Evolutionary conservation across 1,140 invertebrate genomes (phyloP).

Genomic region (Papilio xuthus): DNA sequence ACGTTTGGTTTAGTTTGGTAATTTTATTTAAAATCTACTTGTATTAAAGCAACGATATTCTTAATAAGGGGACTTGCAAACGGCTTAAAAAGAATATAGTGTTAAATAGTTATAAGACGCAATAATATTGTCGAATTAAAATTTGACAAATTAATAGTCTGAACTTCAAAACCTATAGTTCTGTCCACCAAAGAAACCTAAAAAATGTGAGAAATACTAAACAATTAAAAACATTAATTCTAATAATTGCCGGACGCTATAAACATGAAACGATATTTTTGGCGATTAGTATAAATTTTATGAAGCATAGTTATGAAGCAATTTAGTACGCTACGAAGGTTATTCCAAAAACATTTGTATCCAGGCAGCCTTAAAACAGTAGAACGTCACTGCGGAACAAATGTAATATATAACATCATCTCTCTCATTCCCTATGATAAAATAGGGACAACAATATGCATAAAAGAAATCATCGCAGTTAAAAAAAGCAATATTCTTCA

Average conservation of each 20-base stretch:
- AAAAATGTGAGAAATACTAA: neutral
- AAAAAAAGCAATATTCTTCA: too few species aligned
- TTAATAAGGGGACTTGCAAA: neutral
- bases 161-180: neutral
- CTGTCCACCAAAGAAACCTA: neutral
- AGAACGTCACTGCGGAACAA: too few species aligned
- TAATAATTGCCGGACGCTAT: neutral
- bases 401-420: too few species aligned
- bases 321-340: too few species aligned
- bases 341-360: too few species aligned
- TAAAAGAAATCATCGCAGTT: too few species aligned
- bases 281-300: too few species aligned
- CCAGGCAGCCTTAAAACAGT: too few species aligned
- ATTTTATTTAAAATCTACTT: slow-evolving; percentile 38
- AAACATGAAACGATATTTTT: neutral
- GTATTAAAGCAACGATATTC: slow-evolving; percentile 22
- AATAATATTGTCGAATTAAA: neutral
- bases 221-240: neutral
- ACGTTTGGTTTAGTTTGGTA: slow-evolving; percentile 17
- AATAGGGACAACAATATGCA: too few species aligned
- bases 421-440: too few species aligned
- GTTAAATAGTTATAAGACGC: neutral
- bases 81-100: neutral
- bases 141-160: neutral
- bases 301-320: too few species aligned